Evolutionary conservation across 2,888 invertebrate genomes (phyloP).

Genomic region (Imbricaverruca yamaguchii): DNA sequence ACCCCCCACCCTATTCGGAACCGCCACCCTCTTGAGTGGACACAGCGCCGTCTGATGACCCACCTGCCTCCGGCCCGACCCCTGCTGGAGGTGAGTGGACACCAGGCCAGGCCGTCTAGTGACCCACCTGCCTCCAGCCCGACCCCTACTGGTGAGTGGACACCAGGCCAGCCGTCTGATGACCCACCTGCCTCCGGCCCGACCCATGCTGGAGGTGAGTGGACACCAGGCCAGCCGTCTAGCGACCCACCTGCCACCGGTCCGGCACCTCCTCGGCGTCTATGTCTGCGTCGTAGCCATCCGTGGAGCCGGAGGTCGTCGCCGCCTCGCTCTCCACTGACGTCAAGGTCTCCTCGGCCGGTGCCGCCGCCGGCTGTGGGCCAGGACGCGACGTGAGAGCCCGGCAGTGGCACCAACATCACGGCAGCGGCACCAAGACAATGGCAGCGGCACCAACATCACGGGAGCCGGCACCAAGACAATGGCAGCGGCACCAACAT

Average conservation of each 20-base stretch:
- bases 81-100: too few relatives aligned
- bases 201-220: too few relatives aligned
- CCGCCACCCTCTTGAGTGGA: too few relatives aligned
- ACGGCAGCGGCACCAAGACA: constrained; percentile 16
- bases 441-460: constrained; percentile 11
- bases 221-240: too few relatives aligned
- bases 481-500: constrained; percentile 5
- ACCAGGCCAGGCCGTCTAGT: too few relatives aligned
- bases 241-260: too few relatives aligned
- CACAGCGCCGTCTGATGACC: too few relatives aligned
- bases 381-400: constrained; percentile 58
- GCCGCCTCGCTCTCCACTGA: constrained; percentile 63
- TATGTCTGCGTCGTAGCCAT: constrained; percentile 61
- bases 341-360: constrained; percentile 43
- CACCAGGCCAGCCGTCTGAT: too few relatives aligned
- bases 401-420: constrained; percentile 12
- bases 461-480: constrained; percentile 15
- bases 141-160: too few relatives aligned
- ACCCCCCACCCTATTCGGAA: fast-evolving
- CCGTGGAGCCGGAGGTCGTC: constrained; percentile 63
- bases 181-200: too few relatives aligned
- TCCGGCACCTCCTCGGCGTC: constrained; percentile 58
- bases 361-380: constrained; percentile 74
- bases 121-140: too few relatives aligned
- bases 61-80: too few relatives aligned